Evolutionary conservation across 2,888 invertebrate species (phyloP).

Genomic region (Dasypogon diadema): DNA sequence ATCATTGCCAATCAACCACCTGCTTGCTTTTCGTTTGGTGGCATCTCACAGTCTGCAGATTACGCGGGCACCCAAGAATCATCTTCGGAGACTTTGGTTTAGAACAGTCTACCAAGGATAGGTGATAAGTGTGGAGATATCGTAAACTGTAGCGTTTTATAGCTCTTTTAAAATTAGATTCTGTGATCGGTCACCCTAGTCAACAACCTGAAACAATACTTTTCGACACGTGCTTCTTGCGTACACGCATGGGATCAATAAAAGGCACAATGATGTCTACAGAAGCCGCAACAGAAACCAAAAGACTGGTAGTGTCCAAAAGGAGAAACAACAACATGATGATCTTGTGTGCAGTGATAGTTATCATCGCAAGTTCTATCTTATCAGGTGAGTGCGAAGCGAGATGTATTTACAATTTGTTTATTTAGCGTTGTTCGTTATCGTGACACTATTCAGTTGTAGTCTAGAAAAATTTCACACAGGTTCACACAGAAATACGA

Average conservation of each 20-base stretch:
- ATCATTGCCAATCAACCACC: neutral
- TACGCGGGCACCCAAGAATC: too few relatives aligned
- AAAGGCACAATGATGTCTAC: neutral
- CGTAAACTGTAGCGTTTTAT: neutral
- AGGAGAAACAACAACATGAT: slow-evolving; percentile 20
- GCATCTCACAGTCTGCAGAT: neutral
- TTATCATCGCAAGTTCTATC: slow-evolving; percentile 17
- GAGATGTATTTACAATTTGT: slow-evolving; percentile 16
- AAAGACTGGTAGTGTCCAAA: neutral
- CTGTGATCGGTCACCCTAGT: neutral
- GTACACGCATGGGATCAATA: neutral
- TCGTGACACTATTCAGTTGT: neutral
- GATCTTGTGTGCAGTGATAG: slow-evolving; percentile 18
- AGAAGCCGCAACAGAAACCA: neutral
- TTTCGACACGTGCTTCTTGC: neutral
- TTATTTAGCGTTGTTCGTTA: neutral
- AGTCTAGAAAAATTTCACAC: neutral
- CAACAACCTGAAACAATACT: neutral
- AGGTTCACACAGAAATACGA: neutral
- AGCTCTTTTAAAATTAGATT: neutral
- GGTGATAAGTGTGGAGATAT: neutral
- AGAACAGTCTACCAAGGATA: neutral
- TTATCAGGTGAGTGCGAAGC: slow-evolving; percentile 37
- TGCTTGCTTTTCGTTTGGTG: neutral
- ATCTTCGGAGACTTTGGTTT: too few relatives aligned